These are phyloP conservation scores for Xanthia icteritia DNA, from an alignment of 2,888 invertebrate species.

Conservation along the genomic window DNA sequence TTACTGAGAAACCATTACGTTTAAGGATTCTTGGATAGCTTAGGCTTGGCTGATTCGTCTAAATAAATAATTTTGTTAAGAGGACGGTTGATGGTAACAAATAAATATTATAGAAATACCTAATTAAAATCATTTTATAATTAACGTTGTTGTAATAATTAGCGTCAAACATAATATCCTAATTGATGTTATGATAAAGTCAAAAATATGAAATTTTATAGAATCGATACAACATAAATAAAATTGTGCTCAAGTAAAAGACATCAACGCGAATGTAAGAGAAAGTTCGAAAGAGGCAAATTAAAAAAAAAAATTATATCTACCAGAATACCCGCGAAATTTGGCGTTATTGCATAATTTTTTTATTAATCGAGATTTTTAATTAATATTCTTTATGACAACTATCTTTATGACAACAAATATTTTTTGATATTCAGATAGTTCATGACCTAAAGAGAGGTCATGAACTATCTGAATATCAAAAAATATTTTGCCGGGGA, in stretches of 20 bases:
- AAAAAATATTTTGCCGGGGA: too few species aligned
- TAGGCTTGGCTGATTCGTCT: background rate
- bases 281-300: slow-evolving; percentile 54
- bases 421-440: too few species aligned
- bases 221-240: slow-evolving; percentile 21
- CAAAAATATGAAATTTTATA: background rate
- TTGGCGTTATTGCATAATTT: too few species aligned
- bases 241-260: slow-evolving; percentile 68
- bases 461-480: too few species aligned
- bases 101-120: background rate
- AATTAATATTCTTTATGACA: too few species aligned
- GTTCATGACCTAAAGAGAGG: too few species aligned
- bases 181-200: too few species aligned
- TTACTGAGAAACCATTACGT: slow-evolving; percentile 50
- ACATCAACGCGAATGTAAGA: slow-evolving; percentile 73
- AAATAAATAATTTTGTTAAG: background rate
- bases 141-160: background rate
- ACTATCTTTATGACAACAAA: too few species aligned
- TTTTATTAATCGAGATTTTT: too few species aligned
- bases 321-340: too few species aligned
- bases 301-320: slow-evolving; percentile 12
- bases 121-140: background rate
- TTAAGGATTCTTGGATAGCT: slow-evolving; percentile 1
- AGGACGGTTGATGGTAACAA: background rate
- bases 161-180: background rate